phyloP scores from a whole-genome alignment of 2,888 invertebrate genomes.

The Eurytoma californica region DNA sequence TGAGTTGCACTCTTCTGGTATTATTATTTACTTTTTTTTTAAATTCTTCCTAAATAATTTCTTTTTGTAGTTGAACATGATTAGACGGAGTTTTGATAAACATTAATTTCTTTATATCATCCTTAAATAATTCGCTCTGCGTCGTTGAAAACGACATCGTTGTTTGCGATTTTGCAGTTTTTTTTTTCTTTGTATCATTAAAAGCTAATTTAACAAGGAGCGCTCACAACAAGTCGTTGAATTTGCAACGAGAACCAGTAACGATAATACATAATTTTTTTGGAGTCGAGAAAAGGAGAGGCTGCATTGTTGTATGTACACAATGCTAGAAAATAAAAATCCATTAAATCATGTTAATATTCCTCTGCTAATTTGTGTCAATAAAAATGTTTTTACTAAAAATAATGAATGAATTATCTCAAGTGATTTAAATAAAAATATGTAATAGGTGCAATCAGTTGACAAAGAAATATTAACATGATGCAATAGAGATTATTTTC shows the following conservation, averaged over 20 bases:
- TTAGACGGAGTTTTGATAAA: constrained; percentile 52
- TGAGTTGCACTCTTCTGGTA: constrained; percentile 51
- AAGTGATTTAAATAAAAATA: constrained; percentile 21
- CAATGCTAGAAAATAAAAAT: constrained; percentile 18
- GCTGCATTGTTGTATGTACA: constrained; percentile 19
- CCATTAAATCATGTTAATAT: constrained; percentile 11
- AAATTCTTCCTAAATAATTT: constrained; percentile 51
- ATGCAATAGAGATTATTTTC: constrained; percentile 1
- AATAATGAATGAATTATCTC: background rate
- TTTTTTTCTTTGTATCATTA: constrained; percentile 38
- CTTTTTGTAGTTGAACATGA: constrained; percentile 44
- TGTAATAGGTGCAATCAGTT: background rate
- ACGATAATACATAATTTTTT: constrained; percentile 44
- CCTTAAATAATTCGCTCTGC: constrained; percentile 52
- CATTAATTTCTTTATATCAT: constrained; percentile 41
- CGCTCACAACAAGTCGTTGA: constrained; percentile 39
- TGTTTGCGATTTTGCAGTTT: constrained; percentile 50
- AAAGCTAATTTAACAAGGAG: constrained; percentile 53
- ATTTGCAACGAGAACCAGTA: constrained; percentile 51
- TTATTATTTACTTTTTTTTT: constrained; percentile 48
- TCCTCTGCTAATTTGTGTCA: background rate
- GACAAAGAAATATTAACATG: constrained; percentile 15
- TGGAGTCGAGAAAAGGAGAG: constrained; percentile 47
- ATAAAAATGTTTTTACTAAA: constrained; percentile 7
- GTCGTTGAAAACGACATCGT: constrained; percentile 50